Evolutionary conservation across 2,113 vertebrate genomes (phyloP), one percentile per base, ranked within the genome.

Genomic region (Phodopus roborovskii): DNA sequence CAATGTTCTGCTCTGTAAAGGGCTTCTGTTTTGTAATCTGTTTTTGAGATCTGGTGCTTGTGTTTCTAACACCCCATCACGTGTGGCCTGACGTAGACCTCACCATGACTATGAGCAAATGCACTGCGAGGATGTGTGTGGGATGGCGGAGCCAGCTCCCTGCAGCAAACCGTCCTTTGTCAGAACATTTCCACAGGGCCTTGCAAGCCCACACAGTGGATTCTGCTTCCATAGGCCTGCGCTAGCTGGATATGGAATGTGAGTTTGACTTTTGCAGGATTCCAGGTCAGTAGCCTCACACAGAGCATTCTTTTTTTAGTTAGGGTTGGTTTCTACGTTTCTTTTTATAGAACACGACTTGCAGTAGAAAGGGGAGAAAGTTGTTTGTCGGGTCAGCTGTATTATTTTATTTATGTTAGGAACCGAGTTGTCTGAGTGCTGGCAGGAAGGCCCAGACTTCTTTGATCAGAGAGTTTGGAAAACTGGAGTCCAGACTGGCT

Each of bases 1-100:
- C 70, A 82, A 88, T 64, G 97, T 96, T 90, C 96, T 97, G 92
- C 91, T 96, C 96, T 95, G 64, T 98, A 97, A 98, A 96, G 98
- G 96, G 96, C 97, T 98, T 83, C 97, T 98, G 97, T 98, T 98
- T 98, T 97, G 97, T 98, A 98, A 98, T 97, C 97, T 97, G 95
- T 79, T 98, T 98, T 98, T 90, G 95, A 97, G 98, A 97, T 98
- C 97, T 97, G 96, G 97, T 94, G 94, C 94, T 96, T 98, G 97
- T 96, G 95, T 98, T 98, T 97, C 98, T 98, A 93, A 97, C 97
- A 95, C 96, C 85, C 92, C 10, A 60, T 98, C 98, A 98, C 97
- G 94, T 98, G 97, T 97, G 97, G 92, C 93, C 97, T 98, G 98
- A 98, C 97, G 85, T 96, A 97, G 98, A 96, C 96, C 94, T 96